These are phyloP conservation scores for Alfaro cultratus DNA, from an alignment of 2,797 vertebrate genomes.

Conservation along the genomic window DNA sequence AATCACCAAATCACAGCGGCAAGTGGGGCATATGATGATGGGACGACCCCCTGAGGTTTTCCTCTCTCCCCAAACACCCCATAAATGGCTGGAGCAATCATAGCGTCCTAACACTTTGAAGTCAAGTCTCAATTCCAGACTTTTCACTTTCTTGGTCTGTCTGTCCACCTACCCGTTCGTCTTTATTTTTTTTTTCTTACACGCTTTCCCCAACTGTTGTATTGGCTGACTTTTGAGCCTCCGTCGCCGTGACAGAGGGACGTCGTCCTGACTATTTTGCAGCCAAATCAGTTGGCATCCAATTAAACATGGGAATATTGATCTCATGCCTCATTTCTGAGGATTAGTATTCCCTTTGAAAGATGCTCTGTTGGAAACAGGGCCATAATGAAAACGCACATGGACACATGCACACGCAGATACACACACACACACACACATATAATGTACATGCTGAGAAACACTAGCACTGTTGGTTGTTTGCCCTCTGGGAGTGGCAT, in stretches of 20 bases:
- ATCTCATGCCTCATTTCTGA: constrained; percentile 78
- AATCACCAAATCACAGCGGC: constrained; percentile 80
- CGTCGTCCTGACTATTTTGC: constrained; percentile 59
- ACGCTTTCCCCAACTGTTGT: constrained; percentile 55
- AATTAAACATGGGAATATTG: constrained; percentile 80
- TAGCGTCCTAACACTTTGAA: constrained; percentile 77
- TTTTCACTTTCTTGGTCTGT: constrained; percentile 62
- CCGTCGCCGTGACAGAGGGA: constrained; percentile 66
- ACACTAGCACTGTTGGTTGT: constrained; percentile 57
- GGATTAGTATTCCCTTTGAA: constrained; percentile 77
- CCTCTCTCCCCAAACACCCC: constrained; percentile 68
- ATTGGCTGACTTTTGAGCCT: constrained; percentile 59
- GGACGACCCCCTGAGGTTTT: constrained; percentile 78
- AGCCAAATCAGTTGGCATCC: constrained; percentile 73
- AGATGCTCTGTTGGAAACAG: constrained; percentile 65
- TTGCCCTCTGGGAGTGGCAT: constrained; percentile 67
- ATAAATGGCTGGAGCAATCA: constrained; percentile 80
- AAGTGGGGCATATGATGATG: constrained; percentile 81
- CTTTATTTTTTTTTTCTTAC: constrained; percentile 28
- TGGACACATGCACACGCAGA: constrained; percentile 22
- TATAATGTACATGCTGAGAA: constrained; percentile 60
- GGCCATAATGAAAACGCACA: constrained; percentile 55
- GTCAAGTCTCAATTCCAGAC: constrained; percentile 75
- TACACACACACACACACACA: constrained; percentile 16
- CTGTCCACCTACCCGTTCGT: constrained; percentile 46